Evolutionary conservation across 2,113 vertebrate species (phyloP), one percentile per base, ranked within the genome.

Genomic region (Equus quagga): DNA sequence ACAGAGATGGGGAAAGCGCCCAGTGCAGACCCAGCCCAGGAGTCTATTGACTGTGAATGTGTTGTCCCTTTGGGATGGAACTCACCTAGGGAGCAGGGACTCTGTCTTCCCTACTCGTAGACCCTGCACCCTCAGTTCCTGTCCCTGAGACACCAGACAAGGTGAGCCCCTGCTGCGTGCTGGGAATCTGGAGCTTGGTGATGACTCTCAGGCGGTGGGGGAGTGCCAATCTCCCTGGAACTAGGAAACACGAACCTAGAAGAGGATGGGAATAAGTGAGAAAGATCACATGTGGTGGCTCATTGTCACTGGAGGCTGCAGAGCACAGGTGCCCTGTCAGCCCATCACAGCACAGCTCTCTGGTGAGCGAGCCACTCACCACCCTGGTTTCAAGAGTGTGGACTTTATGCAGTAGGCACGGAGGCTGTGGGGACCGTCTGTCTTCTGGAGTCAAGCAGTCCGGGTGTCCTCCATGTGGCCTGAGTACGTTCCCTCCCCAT

Each of bases 241-340:
- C 36, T 15, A 83, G 58, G 79, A 65, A 65, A 82, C 14, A 5
- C 0, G 1, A 64, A 15, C 56, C 72, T 24, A 70, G 33, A 67
- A 28, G 46, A 60, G 11, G 31, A 13, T 84, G 58, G 44, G 64
- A 84, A 84, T 28, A 65, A 67, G 17, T 14, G 24, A 15, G 21
- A 33, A 41, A 8, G 24, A 10, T 3, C 33, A 0, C 36, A 5
- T 0, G 2, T 8, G 4, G n/a, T 21, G 23, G 24, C 51, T 70
- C 28, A 15, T 11, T 62, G 73, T 58, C 46, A 23, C 49, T 23
- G 12, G 62, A 31, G 17, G 24, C 8, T 51, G 28, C 14, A 28
- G 44, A 75, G 8, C 19, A 54, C 65, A 36, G 4, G 10, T 8
- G 13, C 3, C 67, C 28, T 54, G 5, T 0, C 3, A 13, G 33